Evolutionary conservation across 2,888 invertebrate genomes (phyloP).

Genomic region (Pristionchus arcanus): DNA sequence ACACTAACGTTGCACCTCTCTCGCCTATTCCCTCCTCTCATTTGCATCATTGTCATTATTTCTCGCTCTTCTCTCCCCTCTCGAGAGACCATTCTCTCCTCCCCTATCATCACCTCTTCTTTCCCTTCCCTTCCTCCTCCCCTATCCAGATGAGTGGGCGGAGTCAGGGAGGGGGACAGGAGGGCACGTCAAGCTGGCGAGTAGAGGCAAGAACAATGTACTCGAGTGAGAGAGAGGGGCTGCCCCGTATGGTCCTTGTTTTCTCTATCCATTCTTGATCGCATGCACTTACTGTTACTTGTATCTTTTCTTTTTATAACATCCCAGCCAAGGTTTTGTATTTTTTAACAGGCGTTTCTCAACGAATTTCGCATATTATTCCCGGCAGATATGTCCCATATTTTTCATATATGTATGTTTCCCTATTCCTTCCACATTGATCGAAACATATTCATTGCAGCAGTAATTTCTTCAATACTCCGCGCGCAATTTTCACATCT

Average conservation of each 20-base stretch:
- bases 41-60: slow-evolving; percentile 50
- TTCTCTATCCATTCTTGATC: neutral
- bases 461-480: too few species aligned
- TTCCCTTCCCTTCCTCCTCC: neutral
- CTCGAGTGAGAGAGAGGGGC: neutral
- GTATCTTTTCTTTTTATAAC: too few species aligned
- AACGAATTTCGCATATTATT: too few species aligned
- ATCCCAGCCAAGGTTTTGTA: too few species aligned
- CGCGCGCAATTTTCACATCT: too few species aligned
- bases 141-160: slow-evolving; percentile 40
- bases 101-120: neutral
- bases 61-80: neutral
- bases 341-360: too few species aligned
- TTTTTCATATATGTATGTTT: too few species aligned
- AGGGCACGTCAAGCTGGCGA: neutral
- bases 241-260: neutral
- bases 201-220: slow-evolving; percentile 12
- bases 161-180: neutral
- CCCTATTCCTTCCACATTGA: too few species aligned
- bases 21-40: slow-evolving; percentile 45
- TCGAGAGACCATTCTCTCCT: slow-evolving; percentile 28
- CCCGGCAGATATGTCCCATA: too few species aligned
- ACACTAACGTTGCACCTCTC: neutral
- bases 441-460: too few species aligned
- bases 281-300: neutral